These are phyloP conservation scores for Yponomeuta evonymella DNA, from an alignment of 2,888 invertebrate genomes.

Conservation along the genomic window DNA sequence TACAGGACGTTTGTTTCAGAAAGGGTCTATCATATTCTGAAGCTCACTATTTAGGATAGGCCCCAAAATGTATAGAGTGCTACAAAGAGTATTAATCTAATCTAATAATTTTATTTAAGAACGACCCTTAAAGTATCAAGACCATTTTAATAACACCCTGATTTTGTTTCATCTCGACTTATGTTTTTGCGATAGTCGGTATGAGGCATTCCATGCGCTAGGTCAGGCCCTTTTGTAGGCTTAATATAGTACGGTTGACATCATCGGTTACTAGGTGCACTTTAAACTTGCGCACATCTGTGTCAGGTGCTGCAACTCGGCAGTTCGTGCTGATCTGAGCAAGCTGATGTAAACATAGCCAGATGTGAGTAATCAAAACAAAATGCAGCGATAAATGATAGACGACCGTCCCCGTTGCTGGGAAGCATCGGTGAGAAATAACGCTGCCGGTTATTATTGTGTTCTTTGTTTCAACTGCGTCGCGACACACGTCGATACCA, in stretches of 20 bases:
- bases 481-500: neutral
- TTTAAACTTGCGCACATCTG: conserved; percentile 15
- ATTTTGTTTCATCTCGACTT: neutral
- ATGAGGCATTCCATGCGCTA: neutral
- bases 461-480: no score
- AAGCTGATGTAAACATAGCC: conserved; percentile 38
- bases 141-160: no score
- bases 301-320: conserved; percentile 31
- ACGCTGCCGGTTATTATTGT: neutral
- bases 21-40: no score
- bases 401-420: conserved; percentile 23
- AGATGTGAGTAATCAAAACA: conserved; percentile 54
- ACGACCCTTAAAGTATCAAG: no score
- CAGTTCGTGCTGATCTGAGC: conserved; percentile 40
- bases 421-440: conserved; percentile 14
- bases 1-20: no score
- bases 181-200: neutral
- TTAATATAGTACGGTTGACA: neutral
- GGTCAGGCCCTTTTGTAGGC: neutral
- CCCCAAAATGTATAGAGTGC: no score
- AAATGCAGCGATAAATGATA: conserved; percentile 31
- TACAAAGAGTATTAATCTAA: no score
- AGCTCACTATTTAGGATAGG: no score
- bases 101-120: no score
- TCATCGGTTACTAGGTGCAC: conserved; percentile 7